phyloP scores from a whole-genome alignment of 1,140 invertebrate species.

The Acromyrmex heyeri region DNA sequence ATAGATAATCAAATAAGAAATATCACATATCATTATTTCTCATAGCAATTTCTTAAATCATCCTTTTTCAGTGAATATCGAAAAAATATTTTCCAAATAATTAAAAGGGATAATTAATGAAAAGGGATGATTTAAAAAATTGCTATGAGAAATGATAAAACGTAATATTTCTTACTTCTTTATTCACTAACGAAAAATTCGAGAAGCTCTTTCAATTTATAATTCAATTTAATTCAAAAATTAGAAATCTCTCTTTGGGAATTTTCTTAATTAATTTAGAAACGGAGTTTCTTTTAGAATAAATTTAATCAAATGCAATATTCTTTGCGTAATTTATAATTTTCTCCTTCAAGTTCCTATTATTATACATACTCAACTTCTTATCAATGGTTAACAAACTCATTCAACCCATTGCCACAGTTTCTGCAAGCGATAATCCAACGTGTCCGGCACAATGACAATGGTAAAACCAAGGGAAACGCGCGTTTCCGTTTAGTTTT shows the following conservation, averaged over 20 bases:
- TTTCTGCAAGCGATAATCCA: slow-evolving; percentile 17
- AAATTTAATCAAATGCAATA: neutral
- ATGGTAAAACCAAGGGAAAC: slow-evolving; percentile 37
- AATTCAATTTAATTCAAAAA: no score
- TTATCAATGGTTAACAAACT: neutral
- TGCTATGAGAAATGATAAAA: neutral
- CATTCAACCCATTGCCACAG: neutral
- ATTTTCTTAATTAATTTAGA: neutral
- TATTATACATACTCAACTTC: neutral
- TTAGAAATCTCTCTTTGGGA: no score
- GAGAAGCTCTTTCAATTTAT: neutral
- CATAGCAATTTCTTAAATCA: slow-evolving; percentile 7
- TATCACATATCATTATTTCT: neutral
- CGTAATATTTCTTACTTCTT: neutral
- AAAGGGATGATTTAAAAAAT: slow-evolving; percentile 2
- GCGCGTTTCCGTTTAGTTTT: slow-evolving; percentile 37
- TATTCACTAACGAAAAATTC: neutral
- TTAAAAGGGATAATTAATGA: no score
- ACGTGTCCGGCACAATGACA: neutral
- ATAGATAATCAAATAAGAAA: neutral
- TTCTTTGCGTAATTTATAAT: neutral
- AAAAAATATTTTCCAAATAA: neutral
- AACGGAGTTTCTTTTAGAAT: neutral
- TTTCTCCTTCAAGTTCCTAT: neutral
- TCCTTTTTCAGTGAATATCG: neutral